Conservation (phyloP, 2,888 invertebrate genomes). For the Aleiodes leptofemur region DNA sequence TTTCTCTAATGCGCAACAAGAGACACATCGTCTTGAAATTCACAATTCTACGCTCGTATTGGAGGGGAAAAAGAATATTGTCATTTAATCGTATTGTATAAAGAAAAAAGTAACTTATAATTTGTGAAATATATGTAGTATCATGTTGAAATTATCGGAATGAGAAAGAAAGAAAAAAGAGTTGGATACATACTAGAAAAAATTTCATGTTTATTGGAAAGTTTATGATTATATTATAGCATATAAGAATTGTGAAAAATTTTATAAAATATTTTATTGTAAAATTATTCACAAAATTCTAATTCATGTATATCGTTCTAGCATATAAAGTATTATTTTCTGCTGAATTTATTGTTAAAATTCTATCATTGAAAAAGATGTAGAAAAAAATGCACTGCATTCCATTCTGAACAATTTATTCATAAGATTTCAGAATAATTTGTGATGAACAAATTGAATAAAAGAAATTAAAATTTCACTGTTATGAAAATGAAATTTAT, state of each 20-base stretch:
- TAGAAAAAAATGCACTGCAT: conserved; percentile 59
- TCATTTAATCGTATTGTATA: conserved; percentile 21
- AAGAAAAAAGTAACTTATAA: conserved; percentile 14
- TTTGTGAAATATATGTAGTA: conserved; percentile 16
- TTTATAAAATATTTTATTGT: neutral
- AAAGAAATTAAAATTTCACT: conserved; percentile 49
- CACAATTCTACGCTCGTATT: neutral
- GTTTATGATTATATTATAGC: neutral
- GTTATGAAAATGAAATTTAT: neutral
- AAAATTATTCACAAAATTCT: neutral
- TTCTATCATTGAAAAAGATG: conserved; percentile 61
- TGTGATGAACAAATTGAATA: conserved; percentile 50
- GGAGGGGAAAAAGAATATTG: neutral
- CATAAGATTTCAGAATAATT: conserved; percentile 39
- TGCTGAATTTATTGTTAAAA: conserved; percentile 60
- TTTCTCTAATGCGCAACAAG: conserved; percentile 4
- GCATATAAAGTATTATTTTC: conserved; percentile 64
- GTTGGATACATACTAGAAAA: neutral
- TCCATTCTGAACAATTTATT: conserved; percentile 53
- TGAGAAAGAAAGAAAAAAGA: neutral
- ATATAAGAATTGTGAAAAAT: conserved; percentile 1
- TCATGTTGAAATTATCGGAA: neutral
- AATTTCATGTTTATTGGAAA: conserved; percentile 22
- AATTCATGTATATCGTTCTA: neutral
- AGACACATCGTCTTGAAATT: neutral